phyloP scores from a whole-genome alignment of 2,888 invertebrate genomes.

The Synergus itoensis region DNA sequence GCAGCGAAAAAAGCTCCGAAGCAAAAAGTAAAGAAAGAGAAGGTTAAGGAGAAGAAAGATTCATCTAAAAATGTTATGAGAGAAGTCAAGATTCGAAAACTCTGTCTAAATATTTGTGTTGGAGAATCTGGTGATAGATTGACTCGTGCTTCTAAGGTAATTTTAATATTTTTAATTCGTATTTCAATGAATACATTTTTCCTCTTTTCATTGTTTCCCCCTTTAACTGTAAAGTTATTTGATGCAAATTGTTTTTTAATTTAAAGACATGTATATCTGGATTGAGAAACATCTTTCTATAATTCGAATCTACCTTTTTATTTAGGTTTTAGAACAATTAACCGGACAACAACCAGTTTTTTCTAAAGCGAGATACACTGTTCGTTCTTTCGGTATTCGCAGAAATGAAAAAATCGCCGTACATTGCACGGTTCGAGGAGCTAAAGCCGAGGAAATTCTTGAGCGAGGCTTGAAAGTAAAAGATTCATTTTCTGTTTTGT shows the following conservation, averaged over 20 bases:
- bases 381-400: slow-evolving; percentile 98
- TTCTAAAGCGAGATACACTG: slow-evolving; percentile 99
- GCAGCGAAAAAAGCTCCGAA: slow-evolving; percentile 56
- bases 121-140: slow-evolving; percentile 99
- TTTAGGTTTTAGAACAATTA: slow-evolving; percentile 96
- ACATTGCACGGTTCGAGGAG: slow-evolving; percentile 99
- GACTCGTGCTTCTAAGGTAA: slow-evolving; percentile 94
- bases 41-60: slow-evolving; percentile 83
- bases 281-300: neutral
- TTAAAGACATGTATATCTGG: neutral
- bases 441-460: slow-evolving; percentile 99
- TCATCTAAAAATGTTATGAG: slow-evolving; percentile 98
- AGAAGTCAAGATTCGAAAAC: slow-evolving; percentile 97
- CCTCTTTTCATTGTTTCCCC: too few species aligned
- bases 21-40: slow-evolving; percentile 79
- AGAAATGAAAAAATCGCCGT: slow-evolving; percentile 99
- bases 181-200: neutral
- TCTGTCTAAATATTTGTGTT: slow-evolving; percentile 99
- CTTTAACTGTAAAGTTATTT: too few species aligned
- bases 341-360: slow-evolving; percentile 99
- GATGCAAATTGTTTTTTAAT: too few species aligned
- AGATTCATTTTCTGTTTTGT: slow-evolving; percentile 42
- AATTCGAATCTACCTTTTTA: neutral
- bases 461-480: slow-evolving; percentile 98
- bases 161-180: slow-evolving; percentile 65